Conservation (phyloP, 2,797 vertebrate genomes). For the Macropus fuliginosus region DNA sequence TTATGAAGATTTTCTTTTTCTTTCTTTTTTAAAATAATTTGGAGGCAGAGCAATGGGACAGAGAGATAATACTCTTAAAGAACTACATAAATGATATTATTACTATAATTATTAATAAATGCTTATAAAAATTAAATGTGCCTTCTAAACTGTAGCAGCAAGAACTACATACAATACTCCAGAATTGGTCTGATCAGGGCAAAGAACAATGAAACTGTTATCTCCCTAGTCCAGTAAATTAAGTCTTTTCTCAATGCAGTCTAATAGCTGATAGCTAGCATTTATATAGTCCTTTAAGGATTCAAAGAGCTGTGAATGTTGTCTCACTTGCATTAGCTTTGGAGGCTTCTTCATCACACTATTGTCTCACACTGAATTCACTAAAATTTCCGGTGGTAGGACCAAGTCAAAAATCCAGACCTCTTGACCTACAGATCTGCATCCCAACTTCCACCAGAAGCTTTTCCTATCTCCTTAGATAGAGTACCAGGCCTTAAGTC, state of each 20-base stretch:
- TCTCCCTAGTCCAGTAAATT: too few relatives aligned
- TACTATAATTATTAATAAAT: background rate
- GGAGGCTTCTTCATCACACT: too few relatives aligned
- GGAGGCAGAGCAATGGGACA: background rate
- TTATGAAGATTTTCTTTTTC: background rate
- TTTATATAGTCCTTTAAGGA: too few relatives aligned
- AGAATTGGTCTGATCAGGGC: background rate
- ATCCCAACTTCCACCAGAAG: too few relatives aligned
- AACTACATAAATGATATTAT: background rate
- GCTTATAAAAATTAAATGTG: background rate
- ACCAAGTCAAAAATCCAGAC: too few relatives aligned
- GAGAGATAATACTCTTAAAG: background rate
- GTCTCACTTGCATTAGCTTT: background rate
- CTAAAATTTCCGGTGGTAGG: background rate
- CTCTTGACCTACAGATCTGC: too few relatives aligned
- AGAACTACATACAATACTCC: background rate
- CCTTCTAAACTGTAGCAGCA: background rate
- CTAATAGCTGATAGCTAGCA: too few relatives aligned
- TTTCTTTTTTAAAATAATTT: background rate
- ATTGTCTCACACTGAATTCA: background rate
- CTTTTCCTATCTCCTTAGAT: too few relatives aligned
- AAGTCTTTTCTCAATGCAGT: too few relatives aligned
- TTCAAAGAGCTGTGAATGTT: background rate
- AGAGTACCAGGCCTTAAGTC: too few relatives aligned
- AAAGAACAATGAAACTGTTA: background rate